Evolutionary conservation across 2,113 vertebrate species (phyloP), one percentile per base, ranked within the genome.

Genomic region (Promerops cafer): DNA sequence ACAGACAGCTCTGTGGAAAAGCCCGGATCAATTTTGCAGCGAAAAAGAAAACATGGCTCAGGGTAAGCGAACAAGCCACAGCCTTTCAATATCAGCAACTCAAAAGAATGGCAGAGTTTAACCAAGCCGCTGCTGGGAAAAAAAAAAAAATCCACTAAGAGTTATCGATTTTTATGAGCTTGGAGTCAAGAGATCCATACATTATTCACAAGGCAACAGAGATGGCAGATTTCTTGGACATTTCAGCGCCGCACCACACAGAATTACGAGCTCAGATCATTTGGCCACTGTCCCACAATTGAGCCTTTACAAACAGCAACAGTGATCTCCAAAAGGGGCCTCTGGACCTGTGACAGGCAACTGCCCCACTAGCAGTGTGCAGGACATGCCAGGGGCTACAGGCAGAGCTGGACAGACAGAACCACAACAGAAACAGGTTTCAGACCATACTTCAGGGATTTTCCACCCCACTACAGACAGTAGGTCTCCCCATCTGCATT

Each of bases 121-220:
- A 96, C 87, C 68, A 95, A 95, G 87, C 88, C 75, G 64, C 78
- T 90, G 77, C 64, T 77, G 64, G 3, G 28, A 35, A 39, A 42
- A 47, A 24, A 68, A 68, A 54, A 71, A 68, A 66, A 60, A 70
- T 37, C 33, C 35, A 78, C 4, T 1, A 78, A 83, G 77, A 93
- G 27, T 81, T 92, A 97, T 93, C 3, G 88, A 96, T 96, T 93
- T 89, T 94, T 90, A 94, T 56, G 52, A 94, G 90, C 96, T 75
- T 60, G 40, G 88, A 94, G 79, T 94, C 90, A 54, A 86, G 78
- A 90, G 61, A 92, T 22, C 71, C 92, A 89, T 96, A 86, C 94
- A 96, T 94, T 89, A 93, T 92, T 92, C 23, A 42, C 69, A 75
- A 86, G 76, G 72, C 90, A 94, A 92, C 90, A 83, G 75, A 87